Evolutionary conservation across 2,888 invertebrate genomes (phyloP).

Genomic region (Drosophila putrida): DNA sequence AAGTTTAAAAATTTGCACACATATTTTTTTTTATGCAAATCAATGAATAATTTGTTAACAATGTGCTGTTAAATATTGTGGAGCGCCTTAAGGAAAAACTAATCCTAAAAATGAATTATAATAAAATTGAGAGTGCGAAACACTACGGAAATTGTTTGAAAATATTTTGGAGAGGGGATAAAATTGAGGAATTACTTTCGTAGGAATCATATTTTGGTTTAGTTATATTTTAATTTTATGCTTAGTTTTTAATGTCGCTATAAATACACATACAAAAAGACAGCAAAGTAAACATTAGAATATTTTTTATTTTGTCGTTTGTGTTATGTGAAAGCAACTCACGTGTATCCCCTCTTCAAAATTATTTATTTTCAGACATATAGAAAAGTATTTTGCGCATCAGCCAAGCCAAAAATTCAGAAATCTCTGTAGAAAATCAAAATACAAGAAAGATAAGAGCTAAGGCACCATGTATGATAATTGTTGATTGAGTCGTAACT

Average conservation of each 20-base stretch:
- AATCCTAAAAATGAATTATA: neutral
- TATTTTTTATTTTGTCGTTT: constrained; percentile 74
- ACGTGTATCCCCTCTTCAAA: constrained; percentile 85
- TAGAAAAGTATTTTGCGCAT: constrained; percentile 77
- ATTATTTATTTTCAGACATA: constrained; percentile 85
- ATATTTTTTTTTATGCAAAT: constrained; percentile 13
- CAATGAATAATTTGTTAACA: constrained; percentile 11
- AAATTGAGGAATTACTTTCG: constrained; percentile 21
- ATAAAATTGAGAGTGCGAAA: constrained; percentile 34
- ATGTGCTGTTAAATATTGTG: neutral
- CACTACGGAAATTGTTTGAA: constrained; percentile 51
- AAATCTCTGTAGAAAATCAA: constrained; percentile 52
- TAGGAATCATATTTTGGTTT: constrained; percentile 25
- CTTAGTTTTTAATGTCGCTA: constrained; percentile 68
- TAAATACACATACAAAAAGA: constrained; percentile 23
- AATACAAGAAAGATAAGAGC: constrained; percentile 22
- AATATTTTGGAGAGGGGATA: constrained; percentile 84
- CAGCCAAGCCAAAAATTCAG: constrained; percentile 51
- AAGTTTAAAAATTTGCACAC: constrained; percentile 10
- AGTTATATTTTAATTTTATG: constrained; percentile 49
- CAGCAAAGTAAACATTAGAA: constrained; percentile 60
- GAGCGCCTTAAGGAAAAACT: constrained; percentile 2
- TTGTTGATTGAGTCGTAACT: constrained; percentile 12
- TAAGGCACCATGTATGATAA: neutral
- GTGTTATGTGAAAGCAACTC: constrained; percentile 81